phyloP scores from a whole-genome alignment of 2,888 invertebrate genomes.

The Lasioglossum calceatum region DNA sequence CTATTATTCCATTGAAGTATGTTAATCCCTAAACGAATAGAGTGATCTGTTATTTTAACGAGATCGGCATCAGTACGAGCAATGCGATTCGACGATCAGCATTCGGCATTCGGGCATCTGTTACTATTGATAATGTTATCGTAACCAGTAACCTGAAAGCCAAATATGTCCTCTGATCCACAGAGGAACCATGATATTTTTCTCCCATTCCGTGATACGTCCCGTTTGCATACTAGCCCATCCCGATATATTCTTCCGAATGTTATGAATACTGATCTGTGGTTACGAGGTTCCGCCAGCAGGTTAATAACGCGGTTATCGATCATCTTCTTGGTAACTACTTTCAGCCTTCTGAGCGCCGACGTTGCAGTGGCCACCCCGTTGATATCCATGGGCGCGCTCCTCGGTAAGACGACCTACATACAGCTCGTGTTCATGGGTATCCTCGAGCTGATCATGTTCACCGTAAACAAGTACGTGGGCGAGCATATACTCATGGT shows the following conservation, averaged over 20 bases:
- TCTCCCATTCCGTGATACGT: background rate
- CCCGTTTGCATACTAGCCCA: conserved; percentile 25
- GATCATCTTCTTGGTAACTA: conserved; percentile 17
- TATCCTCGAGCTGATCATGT: conserved; percentile 90
- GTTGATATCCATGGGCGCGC: conserved; percentile 95
- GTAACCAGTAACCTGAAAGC: background rate
- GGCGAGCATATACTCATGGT: conserved; percentile 90
- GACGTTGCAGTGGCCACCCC: conserved; percentile 94
- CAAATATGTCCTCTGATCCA: background rate
- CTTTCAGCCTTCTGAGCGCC: conserved; percentile 89
- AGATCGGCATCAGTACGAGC: no score
- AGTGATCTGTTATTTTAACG: background rate
- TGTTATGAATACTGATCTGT: conserved; percentile 55
- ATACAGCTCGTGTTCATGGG: conserved; percentile 92
- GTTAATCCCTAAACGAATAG: background rate
- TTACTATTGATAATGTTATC: background rate
- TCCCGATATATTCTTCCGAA: conserved; percentile 19
- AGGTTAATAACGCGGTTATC: conserved; percentile 33
- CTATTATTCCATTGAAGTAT: background rate
- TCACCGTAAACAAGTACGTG: conserved; percentile 90
- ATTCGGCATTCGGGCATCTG: background rate
- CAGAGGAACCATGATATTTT: conserved; percentile 17
- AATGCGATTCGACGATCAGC: background rate
- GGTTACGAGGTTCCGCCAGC: conserved; percentile 16
- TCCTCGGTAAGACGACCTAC: conserved; percentile 92